Percentiles rank a stretch among this genome's conserved stretches.
These are phyloP conservation scores for Drosophila ezoana DNA, from an alignment of 2,888 invertebrate species.

Conservation along the genomic window DNA sequence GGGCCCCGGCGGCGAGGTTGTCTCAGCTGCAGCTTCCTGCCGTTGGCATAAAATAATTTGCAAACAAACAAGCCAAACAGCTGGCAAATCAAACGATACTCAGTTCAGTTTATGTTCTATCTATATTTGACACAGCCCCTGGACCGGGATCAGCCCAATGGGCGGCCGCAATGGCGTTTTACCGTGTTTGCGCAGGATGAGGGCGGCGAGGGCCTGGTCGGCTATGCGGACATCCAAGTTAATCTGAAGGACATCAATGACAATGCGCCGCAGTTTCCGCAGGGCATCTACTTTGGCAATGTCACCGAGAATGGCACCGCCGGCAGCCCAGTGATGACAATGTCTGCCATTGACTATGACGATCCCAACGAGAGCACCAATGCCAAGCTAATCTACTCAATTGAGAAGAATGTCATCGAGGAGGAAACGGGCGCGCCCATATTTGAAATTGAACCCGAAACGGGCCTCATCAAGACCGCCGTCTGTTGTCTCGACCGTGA, in stretches of 20 bases:
- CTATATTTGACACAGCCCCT: constrained; percentile 88
- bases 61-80: constrained; percentile 67
- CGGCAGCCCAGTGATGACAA: constrained; percentile 98
- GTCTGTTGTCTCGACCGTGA: constrained; percentile 97
- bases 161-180: constrained; percentile 97
- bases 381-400: constrained; percentile 96
- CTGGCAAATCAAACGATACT: constrained; percentile 58
- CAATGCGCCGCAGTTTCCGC: constrained; percentile 97
- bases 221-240: constrained; percentile 98
- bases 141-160: constrained; percentile 98
- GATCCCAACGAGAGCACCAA: constrained; percentile 98
- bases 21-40: constrained; percentile 50
- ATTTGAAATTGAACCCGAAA: constrained; percentile 97
- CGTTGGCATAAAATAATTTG: constrained; percentile 70
- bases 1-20: constrained; percentile 13
- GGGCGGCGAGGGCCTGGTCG: constrained; percentile 96
- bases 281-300: constrained; percentile 96
- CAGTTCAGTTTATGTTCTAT: constrained; percentile 14
- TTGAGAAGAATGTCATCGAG: constrained; percentile 98
- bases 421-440: constrained; percentile 98
- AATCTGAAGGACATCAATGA: constrained; percentile 98
- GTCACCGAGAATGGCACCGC: constrained; percentile 98
- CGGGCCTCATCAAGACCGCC: constrained; percentile 97
- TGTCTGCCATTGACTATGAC: constrained; percentile 98
- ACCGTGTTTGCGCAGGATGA: constrained; percentile 98